Conservation (phyloP, 2,113 vertebrate species). For the Oncorhynchus kisutch region DNA sequence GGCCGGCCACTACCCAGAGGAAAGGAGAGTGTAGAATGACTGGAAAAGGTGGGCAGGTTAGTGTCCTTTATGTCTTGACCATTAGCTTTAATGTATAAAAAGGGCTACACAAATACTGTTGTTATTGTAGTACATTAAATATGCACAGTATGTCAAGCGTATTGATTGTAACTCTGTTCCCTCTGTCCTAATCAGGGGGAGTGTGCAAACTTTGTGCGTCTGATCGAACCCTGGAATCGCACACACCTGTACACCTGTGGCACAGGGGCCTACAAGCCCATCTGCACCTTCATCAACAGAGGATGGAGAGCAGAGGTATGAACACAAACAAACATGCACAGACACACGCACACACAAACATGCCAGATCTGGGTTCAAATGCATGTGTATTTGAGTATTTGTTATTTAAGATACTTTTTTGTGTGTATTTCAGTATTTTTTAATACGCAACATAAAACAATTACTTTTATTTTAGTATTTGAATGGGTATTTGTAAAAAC, state of each 20-base stretch:
- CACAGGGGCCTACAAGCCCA: conserved; percentile 71
- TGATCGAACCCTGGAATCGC: conserved; percentile 70
- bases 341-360: background rate
- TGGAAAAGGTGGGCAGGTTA: conserved; percentile 69
- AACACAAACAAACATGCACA: background rate
- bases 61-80: background rate
- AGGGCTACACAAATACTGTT: background rate
- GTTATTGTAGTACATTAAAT: background rate
- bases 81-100: background rate
- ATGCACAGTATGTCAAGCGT: background rate
- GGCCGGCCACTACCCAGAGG: conserved; percentile 65
- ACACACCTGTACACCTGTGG: conserved; percentile 74
- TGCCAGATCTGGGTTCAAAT: no score
- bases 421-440: no score
- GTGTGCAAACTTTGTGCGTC: conserved; percentile 71
- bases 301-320: conserved; percentile 72
- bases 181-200: conserved; percentile 54
- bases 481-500: no score
- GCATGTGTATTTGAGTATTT: no score
- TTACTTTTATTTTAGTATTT: no score
- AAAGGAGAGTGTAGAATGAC: conserved; percentile 69
- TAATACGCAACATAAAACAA: no score
- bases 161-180: background rate
- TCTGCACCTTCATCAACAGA: conserved; percentile 69
- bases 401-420: no score